These are phyloP conservation scores for Sibirionetta formosa DNA, from an alignment of 2,797 vertebrate species.

Conservation along the genomic window DNA sequence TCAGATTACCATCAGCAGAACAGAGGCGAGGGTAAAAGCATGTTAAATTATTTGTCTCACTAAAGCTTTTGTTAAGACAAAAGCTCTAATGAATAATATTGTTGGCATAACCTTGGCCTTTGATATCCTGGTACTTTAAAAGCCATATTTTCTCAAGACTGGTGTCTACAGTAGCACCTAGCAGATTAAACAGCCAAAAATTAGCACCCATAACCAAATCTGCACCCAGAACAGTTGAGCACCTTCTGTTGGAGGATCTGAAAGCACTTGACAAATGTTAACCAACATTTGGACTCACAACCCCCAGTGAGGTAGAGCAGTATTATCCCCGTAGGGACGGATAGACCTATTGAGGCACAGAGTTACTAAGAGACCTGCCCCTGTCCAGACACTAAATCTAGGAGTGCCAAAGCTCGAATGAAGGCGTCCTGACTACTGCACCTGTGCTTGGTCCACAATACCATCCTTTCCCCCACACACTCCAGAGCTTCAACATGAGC, in stretches of 20 bases:
- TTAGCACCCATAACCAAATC: constrained; percentile 57
- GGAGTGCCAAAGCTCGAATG: constrained; percentile 21
- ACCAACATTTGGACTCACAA: constrained; percentile 65
- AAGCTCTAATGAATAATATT: background rate
- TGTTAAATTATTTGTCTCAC: background rate
- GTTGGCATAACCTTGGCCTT: constrained; percentile 10
- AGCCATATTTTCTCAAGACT: background rate
- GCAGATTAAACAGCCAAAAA: constrained; percentile 34
- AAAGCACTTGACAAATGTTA: constrained; percentile 57
- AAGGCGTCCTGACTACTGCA: constrained; percentile 13
- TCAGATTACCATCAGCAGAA: constrained; percentile 22
- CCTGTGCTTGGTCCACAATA: constrained; percentile 23
- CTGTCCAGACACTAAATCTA: constrained; percentile 48
- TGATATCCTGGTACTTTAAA: background rate
- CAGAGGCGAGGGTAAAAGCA: constrained; percentile 13
- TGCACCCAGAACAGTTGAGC: constrained; percentile 53
- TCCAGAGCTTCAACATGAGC: background rate
- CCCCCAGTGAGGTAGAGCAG: constrained; percentile 76
- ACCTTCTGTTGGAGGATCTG: constrained; percentile 64
- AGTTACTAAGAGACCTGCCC: constrained; percentile 77
- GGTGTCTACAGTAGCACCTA: constrained; percentile 12
- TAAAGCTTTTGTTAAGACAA: background rate
- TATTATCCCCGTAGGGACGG: constrained; percentile 62
- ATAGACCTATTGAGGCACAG: constrained; percentile 75
- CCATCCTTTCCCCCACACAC: background rate